These are phyloP conservation scores for Hoplodrina blanda DNA, from an alignment of 2,888 invertebrate genomes.

Conservation along the genomic window DNA sequence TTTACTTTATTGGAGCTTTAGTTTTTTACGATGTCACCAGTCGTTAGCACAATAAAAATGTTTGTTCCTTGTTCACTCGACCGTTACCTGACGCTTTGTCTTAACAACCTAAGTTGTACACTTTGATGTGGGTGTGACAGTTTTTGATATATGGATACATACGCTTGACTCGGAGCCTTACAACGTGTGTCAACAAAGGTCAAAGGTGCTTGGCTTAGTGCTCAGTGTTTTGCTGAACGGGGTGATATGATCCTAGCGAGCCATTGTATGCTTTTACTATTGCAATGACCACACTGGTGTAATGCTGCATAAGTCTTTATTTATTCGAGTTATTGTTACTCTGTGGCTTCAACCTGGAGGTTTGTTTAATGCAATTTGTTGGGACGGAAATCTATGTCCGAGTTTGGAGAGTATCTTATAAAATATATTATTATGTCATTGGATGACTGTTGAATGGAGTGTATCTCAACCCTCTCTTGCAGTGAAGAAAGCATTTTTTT, in stretches of 20 bases:
- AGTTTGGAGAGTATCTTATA: not conserved
- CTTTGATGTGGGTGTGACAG: slow-evolving; percentile 81
- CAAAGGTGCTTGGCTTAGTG: not conserved
- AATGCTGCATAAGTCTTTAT: not conserved
- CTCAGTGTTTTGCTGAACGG: not conserved
- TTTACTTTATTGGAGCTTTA: slow-evolving; percentile 51
- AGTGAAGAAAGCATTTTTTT: no score
- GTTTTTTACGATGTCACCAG: slow-evolving; percentile 61
- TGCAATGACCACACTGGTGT: not conserved
- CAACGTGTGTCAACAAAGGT: slow-evolving; percentile 32
- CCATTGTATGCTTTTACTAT: not conserved
- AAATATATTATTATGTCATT: no score
- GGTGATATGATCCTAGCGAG: not conserved
- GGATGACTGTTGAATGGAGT: no score
- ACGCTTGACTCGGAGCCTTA: slow-evolving; percentile 21
- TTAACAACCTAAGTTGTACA: slow-evolving; percentile 70
- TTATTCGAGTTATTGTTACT: no score
- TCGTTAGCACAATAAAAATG: slow-evolving; percentile 64
- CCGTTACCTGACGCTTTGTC: slow-evolving; percentile 68
- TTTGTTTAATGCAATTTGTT: slow-evolving; percentile 63
- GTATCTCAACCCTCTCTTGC: no score
- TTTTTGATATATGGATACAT: slow-evolving; percentile 63
- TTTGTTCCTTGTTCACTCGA: slow-evolving; percentile 51
- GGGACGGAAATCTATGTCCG: slow-evolving; percentile 25
- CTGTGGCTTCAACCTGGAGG: slow-evolving; percentile 19